These are phyloP conservation scores for Porites divaricata DNA, from an alignment of 92 coral and sea anemone species.

Conservation along the genomic window DNA sequence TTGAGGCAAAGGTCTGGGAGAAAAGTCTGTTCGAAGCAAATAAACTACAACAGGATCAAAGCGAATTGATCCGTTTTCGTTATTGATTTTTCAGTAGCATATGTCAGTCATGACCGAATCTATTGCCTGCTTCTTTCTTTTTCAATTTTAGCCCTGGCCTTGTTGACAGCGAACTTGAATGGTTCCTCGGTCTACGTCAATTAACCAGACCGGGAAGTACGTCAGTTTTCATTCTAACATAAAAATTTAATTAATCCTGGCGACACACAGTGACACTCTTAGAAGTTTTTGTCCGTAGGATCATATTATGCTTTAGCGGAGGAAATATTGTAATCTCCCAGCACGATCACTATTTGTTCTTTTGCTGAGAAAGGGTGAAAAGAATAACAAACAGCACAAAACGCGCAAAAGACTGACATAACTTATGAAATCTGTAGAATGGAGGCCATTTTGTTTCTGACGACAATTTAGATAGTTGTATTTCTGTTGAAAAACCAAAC, in stretches of 20 bases:
- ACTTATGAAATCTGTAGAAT: not conserved
- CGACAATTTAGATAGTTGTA: not conserved
- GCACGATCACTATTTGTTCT: not conserved
- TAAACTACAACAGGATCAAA: slow-evolving; percentile 15
- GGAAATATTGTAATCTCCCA: not conserved
- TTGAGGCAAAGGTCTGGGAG: not conserved
- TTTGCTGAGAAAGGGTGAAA: not conserved
- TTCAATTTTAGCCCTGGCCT: not conserved
- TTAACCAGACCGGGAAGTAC: slow-evolving; percentile 9
- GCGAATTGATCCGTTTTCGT: slow-evolving; percentile 10
- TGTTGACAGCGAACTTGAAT: slow-evolving; percentile 15
- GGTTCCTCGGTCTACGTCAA: not conserved
- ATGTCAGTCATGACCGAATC: not conserved
- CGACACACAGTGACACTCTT: slow-evolving; percentile 14
- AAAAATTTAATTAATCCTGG: slow-evolving; percentile 30
- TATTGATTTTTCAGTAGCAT: not conserved
- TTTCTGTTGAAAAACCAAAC: not conserved
- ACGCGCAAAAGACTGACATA: not conserved
- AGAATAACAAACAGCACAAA: not conserved
- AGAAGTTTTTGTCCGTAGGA: slow-evolving; percentile 1
- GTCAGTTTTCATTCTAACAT: slow-evolving; percentile 15
- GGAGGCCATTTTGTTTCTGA: not conserved
- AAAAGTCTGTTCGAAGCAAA: not conserved
- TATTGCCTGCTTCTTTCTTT: not conserved
- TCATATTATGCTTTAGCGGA: slow-evolving; percentile 5